Percentiles rank a stretch among this genome's conserved stretches.
phyloP scores from a whole-genome alignment of 2,888 invertebrate species.

The Autographa gamma region DNA sequence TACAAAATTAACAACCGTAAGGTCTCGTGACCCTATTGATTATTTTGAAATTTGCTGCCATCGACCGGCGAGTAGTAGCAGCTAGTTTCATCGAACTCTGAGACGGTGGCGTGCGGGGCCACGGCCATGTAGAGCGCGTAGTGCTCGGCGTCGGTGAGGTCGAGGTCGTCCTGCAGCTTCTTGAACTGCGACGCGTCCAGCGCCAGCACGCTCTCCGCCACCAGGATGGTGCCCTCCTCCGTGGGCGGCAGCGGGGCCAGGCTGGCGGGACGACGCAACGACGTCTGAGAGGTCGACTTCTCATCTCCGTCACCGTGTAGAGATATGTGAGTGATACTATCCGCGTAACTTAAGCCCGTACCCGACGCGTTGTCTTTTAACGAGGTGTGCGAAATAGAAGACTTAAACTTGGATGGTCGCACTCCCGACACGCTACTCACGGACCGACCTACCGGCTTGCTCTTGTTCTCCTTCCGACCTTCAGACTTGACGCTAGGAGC shows the following conservation, averaged over 20 bases:
- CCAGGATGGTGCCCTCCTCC: constrained; percentile 89
- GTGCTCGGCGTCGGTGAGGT: constrained; percentile 95
- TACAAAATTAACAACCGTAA: not conserved
- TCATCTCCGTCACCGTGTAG: constrained; percentile 89
- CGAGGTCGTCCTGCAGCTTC: constrained; percentile 88
- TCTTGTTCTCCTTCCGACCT: constrained; percentile 70
- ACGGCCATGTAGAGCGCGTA: constrained; percentile 96
- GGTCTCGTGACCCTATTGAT: constrained; percentile 27
- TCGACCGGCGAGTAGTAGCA: constrained; percentile 96
- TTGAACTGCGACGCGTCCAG: constrained; percentile 80
- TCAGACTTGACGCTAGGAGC: constrained; percentile 81
- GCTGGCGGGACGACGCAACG: constrained; percentile 71
- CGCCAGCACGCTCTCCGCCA: constrained; percentile 87
- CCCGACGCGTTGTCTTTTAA: constrained; percentile 81
- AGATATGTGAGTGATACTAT: constrained; percentile 91
- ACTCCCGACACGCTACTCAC: constrained; percentile 90
- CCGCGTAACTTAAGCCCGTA: constrained; percentile 84
- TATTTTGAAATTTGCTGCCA: constrained; percentile 90
- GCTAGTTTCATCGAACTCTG: constrained; percentile 96
- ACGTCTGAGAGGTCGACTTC: constrained; percentile 75
- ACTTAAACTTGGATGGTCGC: constrained; percentile 85
- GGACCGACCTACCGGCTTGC: constrained; percentile 88
- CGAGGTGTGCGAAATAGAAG: constrained; percentile 81
- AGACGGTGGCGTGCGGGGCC: constrained; percentile 95
- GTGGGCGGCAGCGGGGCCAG: constrained; percentile 82